Evolutionary conservation across 1,140 invertebrate species (phyloP).

Genomic region (Pogonomyrmex californicus): DNA sequence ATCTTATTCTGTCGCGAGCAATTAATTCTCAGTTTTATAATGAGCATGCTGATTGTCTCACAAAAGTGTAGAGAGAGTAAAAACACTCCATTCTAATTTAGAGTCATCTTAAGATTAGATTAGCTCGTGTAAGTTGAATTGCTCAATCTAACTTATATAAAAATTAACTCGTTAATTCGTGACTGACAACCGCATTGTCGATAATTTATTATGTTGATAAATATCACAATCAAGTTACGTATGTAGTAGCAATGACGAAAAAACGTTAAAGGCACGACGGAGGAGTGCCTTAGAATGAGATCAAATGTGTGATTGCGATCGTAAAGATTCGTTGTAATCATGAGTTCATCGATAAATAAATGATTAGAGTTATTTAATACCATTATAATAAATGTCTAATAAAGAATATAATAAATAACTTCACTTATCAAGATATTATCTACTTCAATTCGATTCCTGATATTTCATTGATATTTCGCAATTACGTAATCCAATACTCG

Average conservation of each 20-base stretch:
- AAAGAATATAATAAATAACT: conserved; percentile 7
- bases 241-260: not conserved
- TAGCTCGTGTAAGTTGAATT: not conserved
- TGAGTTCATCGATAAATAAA: conserved; percentile 39
- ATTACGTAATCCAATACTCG: not conserved
- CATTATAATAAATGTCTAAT: conserved; percentile 28
- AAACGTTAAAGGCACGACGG: not conserved
- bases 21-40: conserved; percentile 13
- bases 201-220: conserved; percentile 21
- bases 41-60: not conserved
- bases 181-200: not conserved
- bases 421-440: not conserved
- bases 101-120: not conserved
- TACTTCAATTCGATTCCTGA: not conserved
- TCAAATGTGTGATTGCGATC: conserved; percentile 37
- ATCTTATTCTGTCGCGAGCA: not conserved
- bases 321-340: not conserved
- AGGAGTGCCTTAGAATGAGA: conserved; percentile 9
- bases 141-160: not conserved
- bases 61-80: not conserved
- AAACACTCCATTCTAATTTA: not conserved
- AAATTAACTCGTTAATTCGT: not conserved
- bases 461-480: not conserved
- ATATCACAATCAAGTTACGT: not conserved
- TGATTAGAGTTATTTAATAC: conserved; percentile 14